These are phyloP conservation scores for Gallinago paraguaiae DNA, from an alignment of 2,113 vertebrate genomes.

Conservation along the genomic window DNA sequence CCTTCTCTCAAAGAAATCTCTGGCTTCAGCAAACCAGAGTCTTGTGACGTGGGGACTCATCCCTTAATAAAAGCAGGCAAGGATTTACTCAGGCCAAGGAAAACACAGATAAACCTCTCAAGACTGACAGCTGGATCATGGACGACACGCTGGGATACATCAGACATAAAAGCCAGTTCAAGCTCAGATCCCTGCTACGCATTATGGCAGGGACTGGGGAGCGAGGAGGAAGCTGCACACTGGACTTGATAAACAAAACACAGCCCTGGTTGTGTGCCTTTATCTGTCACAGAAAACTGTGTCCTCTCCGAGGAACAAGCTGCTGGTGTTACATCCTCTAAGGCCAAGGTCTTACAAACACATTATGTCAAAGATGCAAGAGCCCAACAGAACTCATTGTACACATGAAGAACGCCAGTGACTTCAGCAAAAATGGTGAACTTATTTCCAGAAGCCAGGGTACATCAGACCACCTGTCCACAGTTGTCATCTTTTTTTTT, in stretches of 20 bases:
- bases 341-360: background rate
- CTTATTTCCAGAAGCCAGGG: background rate
- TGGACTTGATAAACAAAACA: background rate
- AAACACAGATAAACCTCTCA: background rate
- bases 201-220: background rate
- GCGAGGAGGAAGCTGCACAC: background rate
- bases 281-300: background rate
- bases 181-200: background rate
- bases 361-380: background rate
- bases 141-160: background rate
- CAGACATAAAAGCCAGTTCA: background rate
- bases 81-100: background rate
- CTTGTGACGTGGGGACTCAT: background rate
- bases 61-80: background rate
- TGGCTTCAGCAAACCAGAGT: background rate
- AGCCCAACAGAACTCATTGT: background rate
- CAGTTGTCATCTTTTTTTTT: fast-evolving
- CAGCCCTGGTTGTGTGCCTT: background rate
- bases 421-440: background rate
- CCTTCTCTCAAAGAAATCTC: background rate
- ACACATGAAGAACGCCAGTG: background rate
- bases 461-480: background rate
- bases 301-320: background rate
- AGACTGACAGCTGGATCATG: background rate
- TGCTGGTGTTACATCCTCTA: background rate